These are phyloP conservation scores for Limnephilus marmoratus DNA, from an alignment of 2,888 invertebrate genomes.

Conservation along the genomic window DNA sequence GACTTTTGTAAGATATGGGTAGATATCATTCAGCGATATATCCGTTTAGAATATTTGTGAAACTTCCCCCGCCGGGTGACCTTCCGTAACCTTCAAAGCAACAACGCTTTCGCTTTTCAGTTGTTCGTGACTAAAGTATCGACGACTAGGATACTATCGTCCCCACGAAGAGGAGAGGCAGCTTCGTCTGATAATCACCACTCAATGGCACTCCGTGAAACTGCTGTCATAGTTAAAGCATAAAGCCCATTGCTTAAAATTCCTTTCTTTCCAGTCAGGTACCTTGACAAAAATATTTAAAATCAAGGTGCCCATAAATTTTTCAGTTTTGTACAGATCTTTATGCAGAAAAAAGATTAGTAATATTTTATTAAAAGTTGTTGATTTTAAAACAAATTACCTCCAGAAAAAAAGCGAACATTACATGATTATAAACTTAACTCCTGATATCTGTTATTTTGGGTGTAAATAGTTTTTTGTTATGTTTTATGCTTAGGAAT, in stretches of 20 bases:
- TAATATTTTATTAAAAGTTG: too few relatives aligned
- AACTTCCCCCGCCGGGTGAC: neutral
- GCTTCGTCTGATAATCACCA: neutral
- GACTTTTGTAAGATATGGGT: too few relatives aligned
- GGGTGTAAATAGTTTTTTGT: too few relatives aligned
- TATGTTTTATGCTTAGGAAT: too few relatives aligned
- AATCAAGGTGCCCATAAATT: too few relatives aligned
- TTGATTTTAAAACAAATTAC: too few relatives aligned
- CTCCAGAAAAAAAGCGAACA: too few relatives aligned
- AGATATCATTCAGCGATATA: neutral
- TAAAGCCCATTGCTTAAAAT: neutral
- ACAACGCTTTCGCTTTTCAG: slow-evolving; percentile 1
- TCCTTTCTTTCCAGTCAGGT: neutral
- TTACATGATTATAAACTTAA: too few relatives aligned
- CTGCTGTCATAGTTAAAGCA: neutral
- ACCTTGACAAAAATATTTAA: neutral
- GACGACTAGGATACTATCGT: neutral
- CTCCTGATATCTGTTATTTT: too few relatives aligned
- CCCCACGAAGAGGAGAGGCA: neutral
- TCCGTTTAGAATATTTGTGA: neutral
- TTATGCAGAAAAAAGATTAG: too few relatives aligned
- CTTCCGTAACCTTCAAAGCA: neutral
- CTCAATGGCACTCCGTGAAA: neutral
- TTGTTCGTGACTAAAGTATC: neutral
- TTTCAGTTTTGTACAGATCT: too few relatives aligned